Evolutionary conservation across 2,797 vertebrate species (phyloP).

Genomic region (Hippopotamyrus pictus): DNA sequence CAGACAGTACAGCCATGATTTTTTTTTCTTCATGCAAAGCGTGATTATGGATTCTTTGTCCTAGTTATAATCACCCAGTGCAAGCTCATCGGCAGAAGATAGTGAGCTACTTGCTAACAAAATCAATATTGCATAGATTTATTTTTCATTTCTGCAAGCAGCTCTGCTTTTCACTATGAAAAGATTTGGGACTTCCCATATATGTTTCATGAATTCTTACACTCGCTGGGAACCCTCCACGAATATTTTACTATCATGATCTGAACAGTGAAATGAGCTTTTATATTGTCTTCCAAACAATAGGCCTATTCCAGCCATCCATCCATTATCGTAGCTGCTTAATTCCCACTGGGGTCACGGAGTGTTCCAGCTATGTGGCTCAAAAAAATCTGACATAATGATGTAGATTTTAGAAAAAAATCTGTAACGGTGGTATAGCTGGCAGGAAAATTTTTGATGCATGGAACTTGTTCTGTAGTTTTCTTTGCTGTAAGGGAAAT

Average conservation of each 20-base stretch:
- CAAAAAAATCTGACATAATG: background rate
- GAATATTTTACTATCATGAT: background rate
- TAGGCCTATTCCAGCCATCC: background rate
- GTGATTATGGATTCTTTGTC: background rate
- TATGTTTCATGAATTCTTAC: background rate
- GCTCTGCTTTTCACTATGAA: background rate
- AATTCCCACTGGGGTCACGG: background rate
- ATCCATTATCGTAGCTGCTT: background rate
- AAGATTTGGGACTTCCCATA: background rate
- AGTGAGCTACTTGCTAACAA: background rate
- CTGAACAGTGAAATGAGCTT: background rate
- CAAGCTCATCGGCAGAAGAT: background rate
- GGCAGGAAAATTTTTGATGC: background rate
- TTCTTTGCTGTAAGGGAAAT: background rate
- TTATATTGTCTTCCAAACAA: background rate
- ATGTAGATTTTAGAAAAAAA: background rate
- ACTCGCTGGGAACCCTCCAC: background rate
- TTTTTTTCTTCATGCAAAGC: background rate
- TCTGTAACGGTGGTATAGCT: background rate
- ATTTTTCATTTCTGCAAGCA: background rate
- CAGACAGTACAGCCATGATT: background rate
- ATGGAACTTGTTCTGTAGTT: background rate
- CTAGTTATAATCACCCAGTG: background rate
- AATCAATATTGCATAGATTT: slow-evolving; percentile 5
- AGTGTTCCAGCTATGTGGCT: background rate